Base-by-base conservation (phyloP, 2,797 vertebrate genomes). In the Sebastes hopkinsi region DNA sequence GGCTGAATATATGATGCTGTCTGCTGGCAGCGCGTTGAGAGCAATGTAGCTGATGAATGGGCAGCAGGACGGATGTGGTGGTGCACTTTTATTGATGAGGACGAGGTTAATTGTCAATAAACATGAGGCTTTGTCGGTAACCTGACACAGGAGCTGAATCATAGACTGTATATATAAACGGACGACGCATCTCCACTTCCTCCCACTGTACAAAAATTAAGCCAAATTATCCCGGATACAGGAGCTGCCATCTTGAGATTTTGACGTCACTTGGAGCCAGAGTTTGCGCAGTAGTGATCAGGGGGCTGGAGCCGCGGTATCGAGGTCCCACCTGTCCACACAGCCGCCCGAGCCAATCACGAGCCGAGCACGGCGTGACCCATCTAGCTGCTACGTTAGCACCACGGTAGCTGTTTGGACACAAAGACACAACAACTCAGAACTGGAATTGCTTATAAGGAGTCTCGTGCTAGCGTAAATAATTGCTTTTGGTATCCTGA, bases 31-130 rank as follows among this genome's bases (percentile, higher is more conserved):
- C 2, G 1, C 16, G 12, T 12, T n/a, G 70, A 80, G 60, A 80
- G 77, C 67, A n/a, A 25, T 14, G 3, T 3, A 66, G 54, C 70
- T 88, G 77, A 87, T 84, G 38, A 74, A 89, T 81, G 72, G 67
- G 66, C 69, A n/a, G 42, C 5, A 4, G 42, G 50, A 67, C 3
- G 14, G 67, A 78, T 67, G 72, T 18, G 27, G 27, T 6, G 23
- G 46, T 42, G 42, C 67, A 71, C 65, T 83, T 73, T 32, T 79
- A 88, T 87, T 85, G 86, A 90, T 88, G 56, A 38, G 34, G 30
- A 61, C 1, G 5, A 65, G 55, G 32, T 69, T 32, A 10, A 54
- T 60, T 71, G 73, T 69, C 60, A 52, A 42, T 76, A 46, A 46
- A 72, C 52, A 72, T 73, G 66, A 71, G 30, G 66, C n/a, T 56